These are phyloP conservation scores for Misgurnus anguillicaudatus DNA, from an alignment of 2,113 vertebrate species.

Conservation along the genomic window DNA sequence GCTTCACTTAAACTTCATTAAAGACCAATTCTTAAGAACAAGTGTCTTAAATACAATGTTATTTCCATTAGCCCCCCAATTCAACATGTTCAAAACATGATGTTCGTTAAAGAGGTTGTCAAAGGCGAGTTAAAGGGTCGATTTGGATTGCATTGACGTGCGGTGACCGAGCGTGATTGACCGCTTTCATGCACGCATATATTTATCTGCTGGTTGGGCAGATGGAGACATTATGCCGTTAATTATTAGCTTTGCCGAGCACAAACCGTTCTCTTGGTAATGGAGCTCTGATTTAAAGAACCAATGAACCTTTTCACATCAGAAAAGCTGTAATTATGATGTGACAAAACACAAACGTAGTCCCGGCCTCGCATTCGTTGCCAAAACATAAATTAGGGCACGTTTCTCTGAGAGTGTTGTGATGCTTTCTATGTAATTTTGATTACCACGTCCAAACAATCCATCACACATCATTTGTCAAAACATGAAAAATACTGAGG, in stretches of 20 bases:
- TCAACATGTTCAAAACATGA: background rate
- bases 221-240: conserved; percentile 34
- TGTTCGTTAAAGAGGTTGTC: background rate
- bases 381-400: conserved; percentile 2
- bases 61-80: background rate
- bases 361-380: background rate
- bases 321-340: conserved; percentile 29
- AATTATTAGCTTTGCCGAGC: conserved; percentile 39
- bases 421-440: background rate
- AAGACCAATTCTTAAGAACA: no score
- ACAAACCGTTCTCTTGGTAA: background rate
- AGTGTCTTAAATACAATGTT: background rate
- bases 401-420: background rate
- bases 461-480: no score
- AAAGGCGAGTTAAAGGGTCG: background rate
- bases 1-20: background rate
- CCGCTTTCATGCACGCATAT: background rate
- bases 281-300: conserved; percentile 16
- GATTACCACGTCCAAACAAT: background rate
- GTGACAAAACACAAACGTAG: conserved; percentile 8
- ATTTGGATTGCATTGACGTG: background rate
- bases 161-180: conserved; percentile 18
- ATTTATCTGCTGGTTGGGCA: conserved; percentile 24
- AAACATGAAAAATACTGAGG: no score
- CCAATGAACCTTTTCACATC: background rate